Evolutionary conservation across 2,888 invertebrate genomes (phyloP), one percentile per base, ranked within the genome.

Genomic region (Melinaea marsaeus): DNA sequence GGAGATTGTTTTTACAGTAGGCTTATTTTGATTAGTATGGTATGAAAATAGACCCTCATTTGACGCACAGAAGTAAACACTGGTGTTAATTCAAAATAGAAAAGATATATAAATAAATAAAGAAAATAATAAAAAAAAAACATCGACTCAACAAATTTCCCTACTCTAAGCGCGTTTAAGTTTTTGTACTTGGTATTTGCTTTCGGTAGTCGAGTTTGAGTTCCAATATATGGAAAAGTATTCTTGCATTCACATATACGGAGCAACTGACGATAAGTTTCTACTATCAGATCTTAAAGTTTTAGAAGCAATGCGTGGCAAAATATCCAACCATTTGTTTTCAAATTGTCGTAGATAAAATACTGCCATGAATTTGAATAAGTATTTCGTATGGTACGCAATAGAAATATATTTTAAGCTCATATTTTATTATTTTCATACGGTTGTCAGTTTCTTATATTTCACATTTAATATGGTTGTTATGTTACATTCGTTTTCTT

Each of bases 181-280:
- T 88, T 89, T 87, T 84, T 85, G 85, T 86, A 84, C 85, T 85
- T 81, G 78, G 84, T 89, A 85, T 89, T 89, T 88, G 85, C 88
- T 86, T 87, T 87, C 79, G 84, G 82, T 81, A 83, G 81, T 83
- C 81, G 75, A 81, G 82, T 81, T 77, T 75, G 81, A 86, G 82
- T 88, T 86, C 83, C 85, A 84, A 86, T 86, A 86, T 83, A 84
- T 85, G 77, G 80, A 81, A 82, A 84, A 85, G 83, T 86, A 86
- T 85, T 86, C 81, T 78, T 85, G 84, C 83, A 86, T 84, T 83
- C 84, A 80, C 81, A 83, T 83, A 81, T 83, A 80, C 65, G 76
- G 80, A 81, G 81, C 83, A 82, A 77, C 77, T 77, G 74, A 77
- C 77, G 77, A 79, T 79, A 84, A 84, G 83, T 86, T 85, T 58